These are phyloP conservation scores for Drosophila subpulchrella DNA, from an alignment of 1,140 invertebrate species.

Conservation along the genomic window DNA sequence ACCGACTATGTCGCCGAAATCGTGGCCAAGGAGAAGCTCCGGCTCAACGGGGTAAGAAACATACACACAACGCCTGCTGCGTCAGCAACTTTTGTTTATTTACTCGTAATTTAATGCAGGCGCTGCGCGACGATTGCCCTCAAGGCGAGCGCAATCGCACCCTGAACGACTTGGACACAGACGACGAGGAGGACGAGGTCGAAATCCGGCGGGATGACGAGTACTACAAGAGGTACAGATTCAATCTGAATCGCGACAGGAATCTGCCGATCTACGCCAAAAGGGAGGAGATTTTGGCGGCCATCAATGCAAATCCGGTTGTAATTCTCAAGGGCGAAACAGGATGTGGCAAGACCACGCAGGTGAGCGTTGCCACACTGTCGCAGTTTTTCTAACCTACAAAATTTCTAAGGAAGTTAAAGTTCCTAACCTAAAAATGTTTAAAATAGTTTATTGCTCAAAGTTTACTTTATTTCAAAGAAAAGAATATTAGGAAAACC, in stretches of 20 bases:
- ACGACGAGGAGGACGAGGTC: slow-evolving; percentile 34
- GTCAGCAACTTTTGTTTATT: neutral
- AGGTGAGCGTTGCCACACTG: slow-evolving; percentile 83
- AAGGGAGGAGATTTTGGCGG: slow-evolving; percentile 55
- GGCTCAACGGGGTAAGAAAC: slow-evolving; percentile 52
- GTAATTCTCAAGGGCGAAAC: slow-evolving; percentile 79
- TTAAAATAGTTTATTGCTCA: no score
- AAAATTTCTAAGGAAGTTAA: neutral
- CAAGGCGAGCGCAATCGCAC: neutral
- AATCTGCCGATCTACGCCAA: slow-evolving; percentile 68
- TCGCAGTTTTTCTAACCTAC: neutral
- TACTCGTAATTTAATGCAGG: neutral
- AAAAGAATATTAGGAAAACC: no score
- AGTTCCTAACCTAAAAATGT: no score
- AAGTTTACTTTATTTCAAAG: no score
- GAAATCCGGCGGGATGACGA: slow-evolving; percentile 53
- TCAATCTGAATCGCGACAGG: slow-evolving; percentile 66
- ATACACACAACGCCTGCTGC: neutral
- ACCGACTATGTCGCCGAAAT: slow-evolving; percentile 61
- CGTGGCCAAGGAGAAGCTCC: slow-evolving; percentile 45
- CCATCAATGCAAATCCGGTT: slow-evolving; percentile 64
- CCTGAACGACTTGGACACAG: slow-evolving; percentile 64
- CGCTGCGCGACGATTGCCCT: neutral
- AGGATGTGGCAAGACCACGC: slow-evolving; percentile 94
- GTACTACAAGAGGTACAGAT: slow-evolving; percentile 63